phyloP scores from a whole-genome alignment of 2,113 vertebrate species.

The Lepisosteus oculatus region DNA sequence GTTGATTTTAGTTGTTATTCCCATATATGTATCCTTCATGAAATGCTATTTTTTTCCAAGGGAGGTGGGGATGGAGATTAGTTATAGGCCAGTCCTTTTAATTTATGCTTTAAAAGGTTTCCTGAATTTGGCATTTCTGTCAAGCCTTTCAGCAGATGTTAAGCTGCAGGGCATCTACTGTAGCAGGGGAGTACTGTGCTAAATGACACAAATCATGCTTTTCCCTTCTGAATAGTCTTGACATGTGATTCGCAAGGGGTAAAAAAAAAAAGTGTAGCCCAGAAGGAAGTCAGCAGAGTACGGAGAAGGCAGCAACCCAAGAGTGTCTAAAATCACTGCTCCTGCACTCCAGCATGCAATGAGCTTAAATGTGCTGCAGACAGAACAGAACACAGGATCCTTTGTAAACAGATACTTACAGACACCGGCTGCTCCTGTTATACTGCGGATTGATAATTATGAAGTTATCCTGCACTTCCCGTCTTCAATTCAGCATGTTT shows the following conservation, averaged over 20 bases:
- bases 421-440: not conserved
- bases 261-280: not conserved
- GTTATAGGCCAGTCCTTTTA: conserved; percentile 62
- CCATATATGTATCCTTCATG: conserved; percentile 30
- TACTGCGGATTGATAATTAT: not conserved
- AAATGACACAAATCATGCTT: conserved; percentile 37
- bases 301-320: not conserved
- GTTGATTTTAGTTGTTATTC: too few relatives aligned
- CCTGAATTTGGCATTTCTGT: conserved; percentile 37
- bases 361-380: not conserved
- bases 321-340: not conserved
- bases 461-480: not conserved
- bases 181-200: conserved; percentile 46
- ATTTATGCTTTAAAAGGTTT: conserved; percentile 67
- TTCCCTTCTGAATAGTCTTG: not conserved
- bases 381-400: not conserved
- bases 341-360: not conserved
- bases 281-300: not conserved
- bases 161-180: conserved; percentile 56
- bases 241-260: not conserved
- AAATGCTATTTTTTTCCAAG: conserved; percentile 39
- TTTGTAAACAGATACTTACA: not conserved
- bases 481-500: not conserved
- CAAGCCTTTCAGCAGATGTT: conserved; percentile 59
- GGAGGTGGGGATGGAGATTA: conserved; percentile 59